Percentiles rank a stretch among this genome's conserved stretches.
Conservation (phyloP, 2,888 invertebrate genomes). For the Hoplodrina ambigua region DNA sequence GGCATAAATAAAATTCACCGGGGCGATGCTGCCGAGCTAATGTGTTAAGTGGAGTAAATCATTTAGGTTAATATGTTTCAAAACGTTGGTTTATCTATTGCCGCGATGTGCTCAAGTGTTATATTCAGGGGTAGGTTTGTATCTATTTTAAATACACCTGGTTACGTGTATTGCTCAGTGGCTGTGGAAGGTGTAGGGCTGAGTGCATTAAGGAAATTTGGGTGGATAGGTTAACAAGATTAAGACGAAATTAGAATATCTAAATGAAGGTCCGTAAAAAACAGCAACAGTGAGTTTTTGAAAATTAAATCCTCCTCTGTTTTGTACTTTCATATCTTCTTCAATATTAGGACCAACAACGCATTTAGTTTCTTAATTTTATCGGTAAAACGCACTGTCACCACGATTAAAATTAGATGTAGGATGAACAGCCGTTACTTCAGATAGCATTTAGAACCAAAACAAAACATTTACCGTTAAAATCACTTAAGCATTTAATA, state of each 20-base stretch:
- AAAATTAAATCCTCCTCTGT: not conserved
- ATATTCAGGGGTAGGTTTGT: conserved; percentile 25
- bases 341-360: too few species aligned
- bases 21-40: conserved; percentile 71
- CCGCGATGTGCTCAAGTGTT: conserved; percentile 37
- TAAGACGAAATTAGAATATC: conserved; percentile 10
- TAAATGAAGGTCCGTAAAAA: not conserved
- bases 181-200: not conserved
- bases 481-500: conserved; percentile 25
- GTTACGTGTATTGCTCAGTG: conserved; percentile 12
- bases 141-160: conserved; percentile 23
- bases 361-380: too few species aligned
- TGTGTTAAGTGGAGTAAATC: conserved; percentile 76
- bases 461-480: conserved; percentile 5
- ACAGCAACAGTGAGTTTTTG: not conserved
- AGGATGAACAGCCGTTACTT: not conserved
- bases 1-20: conserved; percentile 80
- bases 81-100: conserved; percentile 59
- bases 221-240: not conserved
- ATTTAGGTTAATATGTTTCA: conserved; percentile 77
- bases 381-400: too few species aligned
- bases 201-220: conserved; percentile 16
- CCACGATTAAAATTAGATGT: not conserved
- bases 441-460: not conserved
- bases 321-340: not conserved